phyloP scores from a whole-genome alignment of 2,113 vertebrate species.

The Lates calcarifer region DNA sequence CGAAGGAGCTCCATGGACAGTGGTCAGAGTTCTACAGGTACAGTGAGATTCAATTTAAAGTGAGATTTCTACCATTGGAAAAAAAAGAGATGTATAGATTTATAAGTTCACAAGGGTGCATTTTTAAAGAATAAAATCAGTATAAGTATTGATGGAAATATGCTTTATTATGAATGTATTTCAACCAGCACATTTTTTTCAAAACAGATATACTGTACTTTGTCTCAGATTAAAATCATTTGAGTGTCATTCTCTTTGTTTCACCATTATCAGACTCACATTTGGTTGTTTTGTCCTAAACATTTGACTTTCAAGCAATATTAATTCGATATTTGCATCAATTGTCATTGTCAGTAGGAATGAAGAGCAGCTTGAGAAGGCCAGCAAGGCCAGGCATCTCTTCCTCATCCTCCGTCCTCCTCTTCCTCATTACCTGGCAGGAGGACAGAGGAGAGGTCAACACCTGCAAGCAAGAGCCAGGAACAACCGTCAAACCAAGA shows the following conservation, averaged over 20 bases:
- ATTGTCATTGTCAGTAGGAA: slow-evolving; percentile 32
- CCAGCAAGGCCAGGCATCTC: background rate
- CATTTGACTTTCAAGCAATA: too few relatives aligned
- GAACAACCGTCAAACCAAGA: slow-evolving; percentile 33
- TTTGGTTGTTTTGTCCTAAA: background rate
- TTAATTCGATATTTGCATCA: too few relatives aligned
- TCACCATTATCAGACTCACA: background rate
- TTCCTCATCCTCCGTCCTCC: slow-evolving; percentile 21
- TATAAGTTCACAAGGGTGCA: background rate
- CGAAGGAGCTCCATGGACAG: slow-evolving; percentile 72
- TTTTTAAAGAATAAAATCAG: too few relatives aligned
- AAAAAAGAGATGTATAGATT: background rate
- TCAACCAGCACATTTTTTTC: too few relatives aligned
- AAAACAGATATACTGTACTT: too few relatives aligned
- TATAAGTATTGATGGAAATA: too few relatives aligned
- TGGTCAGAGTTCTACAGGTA: slow-evolving; percentile 82
- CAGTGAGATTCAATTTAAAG: background rate
- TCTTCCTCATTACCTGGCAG: slow-evolving; percentile 6
- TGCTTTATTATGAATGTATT: too few relatives aligned
- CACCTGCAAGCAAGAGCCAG: slow-evolving; percentile 19
- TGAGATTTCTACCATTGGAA: background rate
- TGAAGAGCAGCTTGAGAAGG: slow-evolving; percentile 77
- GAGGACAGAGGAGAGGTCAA: slow-evolving; percentile 43
- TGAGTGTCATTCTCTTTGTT: background rate
- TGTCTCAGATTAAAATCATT: too few relatives aligned